Conservation (phyloP, 2,888 invertebrate genomes). For the Nomada flava region DNA sequence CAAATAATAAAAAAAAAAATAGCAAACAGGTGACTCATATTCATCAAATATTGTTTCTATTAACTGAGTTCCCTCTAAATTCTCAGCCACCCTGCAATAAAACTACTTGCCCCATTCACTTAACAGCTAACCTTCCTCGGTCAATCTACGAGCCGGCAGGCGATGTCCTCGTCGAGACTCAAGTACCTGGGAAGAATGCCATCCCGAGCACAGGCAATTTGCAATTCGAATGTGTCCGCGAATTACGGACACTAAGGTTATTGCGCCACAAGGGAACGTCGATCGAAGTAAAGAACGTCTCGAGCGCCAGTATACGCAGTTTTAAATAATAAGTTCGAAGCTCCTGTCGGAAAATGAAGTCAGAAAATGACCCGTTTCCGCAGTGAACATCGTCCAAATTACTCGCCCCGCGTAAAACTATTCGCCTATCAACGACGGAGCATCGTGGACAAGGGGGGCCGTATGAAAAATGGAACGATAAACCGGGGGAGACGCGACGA, state of each 20-base stretch:
- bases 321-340: constrained; percentile 15
- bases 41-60: too few species aligned
- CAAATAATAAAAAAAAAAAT: too few species aligned
- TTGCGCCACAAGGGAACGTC: constrained; percentile 19
- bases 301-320: neutral
- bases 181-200: neutral
- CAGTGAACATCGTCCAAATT: constrained; percentile 11
- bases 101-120: neutral
- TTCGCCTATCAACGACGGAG: neutral
- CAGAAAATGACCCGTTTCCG: constrained; percentile 9
- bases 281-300: constrained; percentile 22
- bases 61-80: too few species aligned
- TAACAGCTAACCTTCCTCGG: neutral
- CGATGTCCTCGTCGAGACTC: neutral
- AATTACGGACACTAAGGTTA: constrained; percentile 25
- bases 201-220: neutral
- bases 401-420: neutral
- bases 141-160: neutral
- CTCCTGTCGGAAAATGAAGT: neutral
- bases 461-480: neutral
- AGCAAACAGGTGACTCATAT: too few species aligned
- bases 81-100: too few species aligned
- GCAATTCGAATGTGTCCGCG: constrained; percentile 15
- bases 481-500: neutral
- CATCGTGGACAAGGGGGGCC: too few species aligned